These are phyloP conservation scores for Scaptomyza flava DNA, from an alignment of 2,888 invertebrate genomes.

Conservation along the genomic window DNA sequence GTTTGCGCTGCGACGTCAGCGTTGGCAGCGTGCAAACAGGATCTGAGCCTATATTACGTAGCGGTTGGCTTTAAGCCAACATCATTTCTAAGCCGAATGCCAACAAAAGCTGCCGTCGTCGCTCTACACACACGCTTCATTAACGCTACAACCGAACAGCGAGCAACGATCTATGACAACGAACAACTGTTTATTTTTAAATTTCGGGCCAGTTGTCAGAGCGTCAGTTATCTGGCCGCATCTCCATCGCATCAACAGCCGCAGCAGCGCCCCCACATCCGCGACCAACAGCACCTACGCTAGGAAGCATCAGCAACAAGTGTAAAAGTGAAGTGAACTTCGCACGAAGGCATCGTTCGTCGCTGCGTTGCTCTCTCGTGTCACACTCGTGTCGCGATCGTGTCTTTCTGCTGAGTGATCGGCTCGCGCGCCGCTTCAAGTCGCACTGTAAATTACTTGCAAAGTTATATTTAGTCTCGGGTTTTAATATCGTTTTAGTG, in stretches of 20 bases:
- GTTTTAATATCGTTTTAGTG: conserved; percentile 83
- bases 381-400: conserved; percentile 23
- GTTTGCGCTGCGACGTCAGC: conserved; percentile 23
- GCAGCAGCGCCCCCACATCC: conserved; percentile 32
- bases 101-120: conserved; percentile 58
- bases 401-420: conserved; percentile 48
- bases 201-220: conserved; percentile 39
- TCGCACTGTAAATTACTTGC: conserved; percentile 79
- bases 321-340: conserved; percentile 77
- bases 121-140: conserved; percentile 32
- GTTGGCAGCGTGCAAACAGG: conserved; percentile 79
- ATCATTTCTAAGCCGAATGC: conserved; percentile 79
- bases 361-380: conserved; percentile 20
- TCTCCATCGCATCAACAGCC: conserved; percentile 36
- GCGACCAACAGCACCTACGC: background rate
- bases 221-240: conserved; percentile 61
- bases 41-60: conserved; percentile 82
- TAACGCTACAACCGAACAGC: conserved; percentile 31
- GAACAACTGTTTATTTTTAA: conserved; percentile 44
- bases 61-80: conserved; percentile 82
- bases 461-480: conserved; percentile 81
- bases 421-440: conserved; percentile 52
- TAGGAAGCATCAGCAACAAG: conserved; percentile 46
- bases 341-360: conserved; percentile 27
- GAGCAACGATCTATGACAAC: conserved; percentile 56